A percentile compares a stretch with the other conserved stretches of the same genome.
These are phyloP conservation scores for Orientallactaga bullata DNA, from an alignment of 2,113 vertebrate species.

Conservation along the genomic window DNA sequence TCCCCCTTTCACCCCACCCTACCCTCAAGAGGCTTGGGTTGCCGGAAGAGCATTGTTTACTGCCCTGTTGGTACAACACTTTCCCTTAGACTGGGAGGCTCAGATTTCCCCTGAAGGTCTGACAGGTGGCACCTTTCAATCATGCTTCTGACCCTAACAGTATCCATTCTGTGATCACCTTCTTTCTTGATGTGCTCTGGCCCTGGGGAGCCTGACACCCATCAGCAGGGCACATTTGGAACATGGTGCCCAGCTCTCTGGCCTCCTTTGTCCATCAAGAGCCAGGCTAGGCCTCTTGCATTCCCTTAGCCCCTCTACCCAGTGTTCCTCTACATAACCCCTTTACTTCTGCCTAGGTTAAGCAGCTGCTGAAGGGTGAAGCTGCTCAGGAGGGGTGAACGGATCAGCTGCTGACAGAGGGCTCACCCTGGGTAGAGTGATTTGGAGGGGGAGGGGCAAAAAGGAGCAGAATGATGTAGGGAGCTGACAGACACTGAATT, in stretches of 20 bases:
- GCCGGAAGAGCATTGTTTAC: constrained; percentile 81
- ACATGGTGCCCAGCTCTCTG: background rate
- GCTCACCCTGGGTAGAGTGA: background rate
- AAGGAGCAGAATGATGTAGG: background rate
- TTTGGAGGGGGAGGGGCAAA: background rate
- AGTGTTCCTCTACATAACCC: background rate
- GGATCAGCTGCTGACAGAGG: constrained; percentile 29
- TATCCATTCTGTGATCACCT: background rate
- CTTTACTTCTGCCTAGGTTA: background rate
- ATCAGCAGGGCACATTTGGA: background rate
- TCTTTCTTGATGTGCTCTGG: background rate
- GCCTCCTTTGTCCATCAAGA: background rate
- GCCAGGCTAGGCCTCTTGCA: background rate
- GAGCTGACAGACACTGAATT: background rate
- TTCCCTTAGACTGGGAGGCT: constrained; percentile 65
- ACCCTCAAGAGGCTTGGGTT: background rate
- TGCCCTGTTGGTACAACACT: constrained; percentile 82
- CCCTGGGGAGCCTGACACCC: background rate
- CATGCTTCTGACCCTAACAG: background rate
- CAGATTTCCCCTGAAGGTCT: constrained; percentile 73
- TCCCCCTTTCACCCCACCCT: background rate
- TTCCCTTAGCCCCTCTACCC: background rate
- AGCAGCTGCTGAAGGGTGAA: constrained; percentile 61
- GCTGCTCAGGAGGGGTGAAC: background rate
- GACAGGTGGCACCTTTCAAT: constrained; percentile 85